These are phyloP conservation scores for Ceratina japonica DNA, from an alignment of 1,140 invertebrate species.

Conservation along the genomic window DNA sequence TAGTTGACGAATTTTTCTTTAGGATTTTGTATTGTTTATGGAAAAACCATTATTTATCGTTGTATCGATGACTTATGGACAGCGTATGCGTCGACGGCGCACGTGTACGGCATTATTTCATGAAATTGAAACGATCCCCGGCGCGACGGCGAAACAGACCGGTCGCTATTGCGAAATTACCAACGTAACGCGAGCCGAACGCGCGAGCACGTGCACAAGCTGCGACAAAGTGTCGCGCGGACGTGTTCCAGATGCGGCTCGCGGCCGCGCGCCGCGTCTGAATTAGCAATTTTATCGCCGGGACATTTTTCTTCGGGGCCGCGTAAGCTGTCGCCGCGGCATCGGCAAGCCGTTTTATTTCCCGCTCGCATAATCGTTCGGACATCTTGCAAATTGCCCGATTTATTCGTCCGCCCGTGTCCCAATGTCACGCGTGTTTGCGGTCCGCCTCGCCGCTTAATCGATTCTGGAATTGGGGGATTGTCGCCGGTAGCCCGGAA, in stretches of 20 bases:
- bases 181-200: constrained; percentile 22
- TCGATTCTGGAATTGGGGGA: background rate
- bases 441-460: background rate
- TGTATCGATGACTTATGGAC: too few relatives aligned
- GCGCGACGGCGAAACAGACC: background rate
- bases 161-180: constrained; percentile 33
- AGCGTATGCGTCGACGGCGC: background rate
- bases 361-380: constrained; percentile 3
- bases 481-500: background rate
- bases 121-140: constrained; percentile 36
- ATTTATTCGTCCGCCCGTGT: constrained; percentile 5
- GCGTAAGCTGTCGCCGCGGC: background rate
- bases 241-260: constrained; percentile 52
- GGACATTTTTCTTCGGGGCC: constrained; percentile 40
- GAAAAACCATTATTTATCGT: too few relatives aligned
- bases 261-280: constrained; percentile 27
- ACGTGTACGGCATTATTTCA: constrained; percentile 45
- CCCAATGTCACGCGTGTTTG: background rate
- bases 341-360: background rate
- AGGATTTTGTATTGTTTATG: too few relatives aligned
- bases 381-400: constrained; percentile 11
- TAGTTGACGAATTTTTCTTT: too few relatives aligned
- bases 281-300: constrained; percentile 58
- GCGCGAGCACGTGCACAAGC: constrained; percentile 25
- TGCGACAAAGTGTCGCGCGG: constrained; percentile 22